Base-by-base conservation (phyloP, 2,113 vertebrate genomes). In the Chaenocephalus aceratus region DNA sequence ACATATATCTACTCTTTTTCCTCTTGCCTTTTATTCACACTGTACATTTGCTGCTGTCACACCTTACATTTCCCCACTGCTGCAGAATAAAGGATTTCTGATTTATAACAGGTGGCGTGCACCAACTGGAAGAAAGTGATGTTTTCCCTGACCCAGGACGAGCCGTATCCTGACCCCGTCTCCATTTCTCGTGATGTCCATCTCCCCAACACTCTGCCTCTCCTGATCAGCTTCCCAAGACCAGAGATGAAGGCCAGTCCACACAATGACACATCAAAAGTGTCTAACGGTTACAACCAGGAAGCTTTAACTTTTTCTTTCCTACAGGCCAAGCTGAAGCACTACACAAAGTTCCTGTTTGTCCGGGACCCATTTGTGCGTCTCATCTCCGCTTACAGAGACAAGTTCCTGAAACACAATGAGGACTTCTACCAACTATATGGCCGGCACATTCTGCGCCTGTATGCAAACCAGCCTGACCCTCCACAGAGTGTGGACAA, bases 331-430 rank as follows among this genome's bases (percentile, higher is more conserved):
- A 89, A 53, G 53, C 51, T 91, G 52, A 89, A 69, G 57, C 30
- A 89, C 30, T 88, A 90, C 77, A 88, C 82, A 52, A 90, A 88
- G 58, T 90, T 90, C 72, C 18, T 90, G 51, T 88, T 82, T 58
- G 86, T 88, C 18, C 75, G 81, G 21, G 66, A 90, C 51, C 89
- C 89, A 0, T 85, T 88, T 68, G n/a, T 81, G 4, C 85, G 87
- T 15, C 77, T 91, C 53, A 72, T 89, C 60, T 89, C 87, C 0
- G 87, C 85, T 44, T 91, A 68, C 52, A 26, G 85, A 14, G 23
- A 81, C 68, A 89, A 91, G 72, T 77, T 91, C 14, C 34, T 3
- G 36, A 0, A 0, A 0, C 0, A 11, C 30, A 56, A 85, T 7
- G 0, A 75, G 4, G 18, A 18, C 48, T 88, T 1, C 62, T 88